Base-by-base conservation (phyloP, 2,797 vertebrate species). In the Rhinophrynus dorsalis region DNA sequence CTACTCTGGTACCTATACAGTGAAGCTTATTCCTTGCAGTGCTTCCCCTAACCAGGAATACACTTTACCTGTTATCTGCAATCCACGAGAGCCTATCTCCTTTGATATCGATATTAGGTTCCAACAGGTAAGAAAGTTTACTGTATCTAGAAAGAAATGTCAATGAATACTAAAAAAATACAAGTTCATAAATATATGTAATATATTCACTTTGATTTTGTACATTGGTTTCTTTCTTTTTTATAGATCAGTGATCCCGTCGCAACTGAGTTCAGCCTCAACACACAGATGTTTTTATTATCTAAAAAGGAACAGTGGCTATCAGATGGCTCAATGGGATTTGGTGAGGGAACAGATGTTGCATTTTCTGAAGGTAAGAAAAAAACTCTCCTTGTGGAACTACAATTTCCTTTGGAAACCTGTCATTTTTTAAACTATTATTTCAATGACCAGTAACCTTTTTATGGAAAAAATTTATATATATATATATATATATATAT, bases 61-160 rank as follows among this genome's bases (percentile, higher is more conserved):
- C 70, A 90, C 80, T 71, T 84, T 90, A 71, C 90, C 91, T 65
- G 83, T 90, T 3, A 84, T 90, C 64, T 95, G 92, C 79, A 90
- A 90, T 76, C 92, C 91, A 3, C 81, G 85, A 67, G 91, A 94
- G 68, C 89, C 90, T 0, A 82, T 93, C 35, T 91, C 83, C 3
- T 94, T 95, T 75, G 89, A 92, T 66, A 86, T 93, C 78, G 91
- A 92, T 81, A 93, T 95, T 78, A 91, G 91, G 74, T 95, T 96
- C 86, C 92, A 95, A 75, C 91, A 95, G 92, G 93, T 93, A 56
- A 74, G 78, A 17, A 2, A 3, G 57, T 18, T 44, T 44, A 38
- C 13, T 38, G 12, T 15, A 48, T 65, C 6, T n/a, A 38, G 5
- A 38, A 12, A 13, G 5, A 38, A 38, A 2, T 7, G 13, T 35